Conservation (phyloP, 2,113 vertebrate genomes). For the Machaerirhynchus nigripectus region DNA sequence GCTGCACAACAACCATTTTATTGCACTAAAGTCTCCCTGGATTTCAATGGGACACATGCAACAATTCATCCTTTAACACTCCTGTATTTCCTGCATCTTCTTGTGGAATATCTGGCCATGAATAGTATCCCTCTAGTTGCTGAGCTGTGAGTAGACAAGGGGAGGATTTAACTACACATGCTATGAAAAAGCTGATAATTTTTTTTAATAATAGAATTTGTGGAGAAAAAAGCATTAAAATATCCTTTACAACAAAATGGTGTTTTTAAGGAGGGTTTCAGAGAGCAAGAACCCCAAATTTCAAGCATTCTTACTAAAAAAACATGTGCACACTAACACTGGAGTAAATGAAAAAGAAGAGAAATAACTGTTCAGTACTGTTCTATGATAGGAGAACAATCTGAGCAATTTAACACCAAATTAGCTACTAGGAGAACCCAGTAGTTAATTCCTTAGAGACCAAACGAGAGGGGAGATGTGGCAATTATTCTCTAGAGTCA, state of each 20-base stretch:
- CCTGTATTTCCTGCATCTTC: neutral
- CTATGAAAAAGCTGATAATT: neutral
- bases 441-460: neutral
- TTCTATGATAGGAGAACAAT: neutral
- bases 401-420: neutral
- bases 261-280: neutral
- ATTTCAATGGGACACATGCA: neutral
- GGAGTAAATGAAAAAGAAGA: neutral
- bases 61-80: neutral
- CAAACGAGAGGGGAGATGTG: neutral
- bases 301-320: neutral
- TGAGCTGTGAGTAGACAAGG: neutral
- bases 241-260: neutral
- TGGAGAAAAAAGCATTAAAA: neutral
- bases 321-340: neutral
- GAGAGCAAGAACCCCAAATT: neutral
- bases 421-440: neutral
- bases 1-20: neutral
- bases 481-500: neutral
- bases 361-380: neutral
- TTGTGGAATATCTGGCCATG: neutral
- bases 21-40: neutral
- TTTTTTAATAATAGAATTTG: neutral
- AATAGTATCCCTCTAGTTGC: neutral
- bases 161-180: neutral